phyloP scores from a whole-genome alignment of 2,888 invertebrate species.

The Lepidochitona cinerea region DNA sequence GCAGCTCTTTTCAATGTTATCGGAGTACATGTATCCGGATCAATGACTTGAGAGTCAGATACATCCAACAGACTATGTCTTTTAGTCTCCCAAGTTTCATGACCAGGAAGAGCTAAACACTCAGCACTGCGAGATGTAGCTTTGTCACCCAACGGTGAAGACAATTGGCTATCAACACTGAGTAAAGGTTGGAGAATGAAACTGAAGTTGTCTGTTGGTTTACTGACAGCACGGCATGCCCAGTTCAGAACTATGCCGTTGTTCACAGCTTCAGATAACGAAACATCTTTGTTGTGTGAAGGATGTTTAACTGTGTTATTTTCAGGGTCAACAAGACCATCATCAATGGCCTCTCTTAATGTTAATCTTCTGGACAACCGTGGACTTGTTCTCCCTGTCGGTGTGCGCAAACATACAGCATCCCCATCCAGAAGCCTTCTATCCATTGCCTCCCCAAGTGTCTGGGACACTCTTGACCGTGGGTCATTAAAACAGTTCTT shows the following conservation, averaged over 20 bases:
- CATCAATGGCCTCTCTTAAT: conserved; percentile 33
- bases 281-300: background rate
- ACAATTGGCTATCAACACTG: background rate
- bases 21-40: conserved; percentile 59
- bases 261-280: background rate
- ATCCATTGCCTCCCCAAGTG: background rate
- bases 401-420: background rate
- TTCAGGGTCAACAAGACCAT: conserved; percentile 15
- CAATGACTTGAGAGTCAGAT: conserved; percentile 60
- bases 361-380: conserved; percentile 20
- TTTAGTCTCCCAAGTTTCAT: background rate
- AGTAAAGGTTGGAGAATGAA: background rate
- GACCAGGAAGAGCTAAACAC: background rate
- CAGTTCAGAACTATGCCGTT: background rate
- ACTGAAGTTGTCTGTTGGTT: background rate
- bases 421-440: background rate
- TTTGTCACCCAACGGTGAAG: background rate
- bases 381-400: background rate
- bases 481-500: background rate
- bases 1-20: conserved; percentile 62
- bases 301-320: conserved; percentile 9
- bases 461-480: background rate
- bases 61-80: background rate
- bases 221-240: background rate
- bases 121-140: conserved; percentile 1